Evolutionary conservation across 1,140 invertebrate genomes (phyloP), one percentile per base, ranked within the genome.

Genomic region (Copidosoma floridanum): DNA sequence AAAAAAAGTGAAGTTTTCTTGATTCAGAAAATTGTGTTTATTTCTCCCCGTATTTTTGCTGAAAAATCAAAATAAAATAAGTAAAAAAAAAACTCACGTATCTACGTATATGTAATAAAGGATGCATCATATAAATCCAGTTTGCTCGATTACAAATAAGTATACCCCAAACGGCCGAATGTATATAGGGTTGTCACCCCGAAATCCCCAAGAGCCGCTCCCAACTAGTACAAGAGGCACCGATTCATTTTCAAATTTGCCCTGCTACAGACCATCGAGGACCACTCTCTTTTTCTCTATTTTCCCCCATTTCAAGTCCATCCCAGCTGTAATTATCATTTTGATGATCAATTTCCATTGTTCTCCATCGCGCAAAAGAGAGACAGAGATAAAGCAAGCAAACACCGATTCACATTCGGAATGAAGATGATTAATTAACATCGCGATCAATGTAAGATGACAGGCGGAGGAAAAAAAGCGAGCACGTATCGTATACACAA

Each of bases 181-280:
- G 65, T n/a, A n/a, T n/a, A n/a, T n/a, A n/a, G n/a, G n/a, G n/a
- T n/a, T n/a, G 70, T 72, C 65, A 63, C 50, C 63, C 58, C 35
- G n/a, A 68, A 68, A 67, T 73, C 65, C 68, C 72, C 68, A 76
- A 74, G 70, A 73, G 70, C 68, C 69, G 68, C 71, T 77, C 74
- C 69, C 58, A 61, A 61, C 58, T 61, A 63, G 66, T 71, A 77
- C 75, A 77, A 77, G 71, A 65, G 68, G 29, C 6, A 62, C 68
- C 76, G 73, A 77, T 76, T 76, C 75, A 72, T 70, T 73, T n/a
- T 70, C 65, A 65, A 56, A 63, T n/a, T 71, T 67, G 69, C 69
- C 70, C 65, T 64, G 67, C 69, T 73, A 65, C 29, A 69, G 70
- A 71, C 71, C 71, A 40, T 54, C 73, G 51, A 63, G 69, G 74